These are phyloP conservation scores for Ennomos fuscantarius DNA, from an alignment of 2,888 invertebrate genomes.

Conservation along the genomic window DNA sequence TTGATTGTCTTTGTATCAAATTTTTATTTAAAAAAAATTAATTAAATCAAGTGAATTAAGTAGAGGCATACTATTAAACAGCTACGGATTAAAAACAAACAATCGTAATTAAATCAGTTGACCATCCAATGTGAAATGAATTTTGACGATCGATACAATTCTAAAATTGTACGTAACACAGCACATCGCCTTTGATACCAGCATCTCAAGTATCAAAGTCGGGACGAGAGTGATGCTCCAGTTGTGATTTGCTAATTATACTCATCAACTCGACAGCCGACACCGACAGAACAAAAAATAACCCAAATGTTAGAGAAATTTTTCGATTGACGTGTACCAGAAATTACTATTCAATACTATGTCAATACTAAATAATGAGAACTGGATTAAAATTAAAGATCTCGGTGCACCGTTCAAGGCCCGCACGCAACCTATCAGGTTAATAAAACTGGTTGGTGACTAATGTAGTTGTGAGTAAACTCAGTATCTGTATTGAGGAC, in stretches of 20 bases:
- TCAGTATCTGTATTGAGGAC: constrained; percentile 41
- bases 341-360: constrained; percentile 23
- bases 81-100: too few species aligned
- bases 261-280: neutral
- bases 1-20: too few species aligned
- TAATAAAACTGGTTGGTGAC: constrained; percentile 44
- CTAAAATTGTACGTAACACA: too few species aligned
- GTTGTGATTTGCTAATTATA: constrained; percentile 11
- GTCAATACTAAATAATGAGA: constrained; percentile 14
- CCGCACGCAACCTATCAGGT: constrained; percentile 28
- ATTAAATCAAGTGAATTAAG: too few species aligned
- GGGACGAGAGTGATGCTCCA: constrained; percentile 8
- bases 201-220: constrained; percentile 1
- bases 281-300: constrained; percentile 5
- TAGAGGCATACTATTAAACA: too few species aligned
- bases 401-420: constrained; percentile 28
- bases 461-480: constrained; percentile 41
- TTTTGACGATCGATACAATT: neutral
- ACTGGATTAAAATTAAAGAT: constrained; percentile 30
- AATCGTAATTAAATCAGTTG: too few species aligned
- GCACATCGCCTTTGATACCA: too few species aligned
- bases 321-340: constrained; percentile 22
- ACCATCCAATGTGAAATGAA: neutral
- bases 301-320: constrained; percentile 4
- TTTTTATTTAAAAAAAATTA: too few species aligned